Conservation (phyloP, 2,888 invertebrate genomes). For the Smittia aterrima region DNA sequence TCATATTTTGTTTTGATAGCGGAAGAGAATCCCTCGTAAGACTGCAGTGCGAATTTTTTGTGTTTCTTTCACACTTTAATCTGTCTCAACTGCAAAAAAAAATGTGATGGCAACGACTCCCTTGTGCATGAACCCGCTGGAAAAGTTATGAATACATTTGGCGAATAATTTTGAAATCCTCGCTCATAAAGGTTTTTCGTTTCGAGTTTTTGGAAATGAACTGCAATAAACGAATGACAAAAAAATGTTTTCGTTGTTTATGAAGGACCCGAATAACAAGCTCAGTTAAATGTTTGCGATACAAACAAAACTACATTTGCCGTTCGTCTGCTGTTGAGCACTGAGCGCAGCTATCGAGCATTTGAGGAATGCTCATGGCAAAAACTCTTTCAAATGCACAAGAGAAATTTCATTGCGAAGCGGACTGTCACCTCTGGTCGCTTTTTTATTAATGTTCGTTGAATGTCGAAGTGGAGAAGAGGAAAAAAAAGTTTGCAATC, state of each 20-base stretch:
- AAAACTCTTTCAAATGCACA: background rate
- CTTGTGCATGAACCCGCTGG: background rate
- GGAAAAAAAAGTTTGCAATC: constrained; percentile 9
- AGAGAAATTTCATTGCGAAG: background rate
- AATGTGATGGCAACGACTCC: background rate
- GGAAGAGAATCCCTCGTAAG: no score
- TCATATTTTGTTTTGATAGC: background rate
- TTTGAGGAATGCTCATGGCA: background rate
- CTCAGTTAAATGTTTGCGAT: background rate
- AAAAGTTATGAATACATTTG: constrained; percentile 10
- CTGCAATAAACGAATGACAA: background rate
- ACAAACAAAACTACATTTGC: background rate
- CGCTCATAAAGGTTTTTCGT: constrained; percentile 17
- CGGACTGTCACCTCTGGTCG: no score
- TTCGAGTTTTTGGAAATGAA: background rate
- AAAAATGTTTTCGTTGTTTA: background rate
- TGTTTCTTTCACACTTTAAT: background rate
- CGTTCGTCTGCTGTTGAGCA: background rate
- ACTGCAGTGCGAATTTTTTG: background rate
- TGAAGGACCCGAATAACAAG: no score
- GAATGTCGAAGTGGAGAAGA: no score
- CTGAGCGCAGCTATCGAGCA: background rate
- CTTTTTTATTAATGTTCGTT: no score
- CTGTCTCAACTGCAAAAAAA: background rate
- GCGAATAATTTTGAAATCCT: background rate